A percentile compares a stretch with the other conserved stretches of the same genome.
These are phyloP conservation scores for Pseudochromis fuscus DNA, from an alignment of 2,797 vertebrate species.

Conservation along the genomic window DNA sequence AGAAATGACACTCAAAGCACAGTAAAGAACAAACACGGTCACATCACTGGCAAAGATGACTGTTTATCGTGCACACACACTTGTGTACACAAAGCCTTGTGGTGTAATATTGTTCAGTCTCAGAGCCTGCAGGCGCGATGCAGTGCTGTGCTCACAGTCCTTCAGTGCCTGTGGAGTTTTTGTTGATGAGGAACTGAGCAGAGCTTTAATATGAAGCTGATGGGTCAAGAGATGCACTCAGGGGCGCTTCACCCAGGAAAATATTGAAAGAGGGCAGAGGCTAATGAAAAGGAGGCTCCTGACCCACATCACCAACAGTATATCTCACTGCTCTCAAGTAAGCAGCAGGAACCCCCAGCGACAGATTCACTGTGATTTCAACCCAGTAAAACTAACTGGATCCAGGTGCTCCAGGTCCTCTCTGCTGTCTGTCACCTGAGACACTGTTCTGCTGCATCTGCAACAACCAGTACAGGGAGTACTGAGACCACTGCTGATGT, in stretches of 20 bases:
- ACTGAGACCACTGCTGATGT: too few species aligned
- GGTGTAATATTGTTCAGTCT: slow-evolving; percentile 6
- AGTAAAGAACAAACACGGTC: background rate
- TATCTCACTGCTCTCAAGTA: slow-evolving; percentile 1
- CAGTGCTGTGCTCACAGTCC: slow-evolving; percentile 20
- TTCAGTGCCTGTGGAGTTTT: slow-evolving; percentile 29
- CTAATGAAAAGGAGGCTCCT: slow-evolving; percentile 40
- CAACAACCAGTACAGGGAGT: too few species aligned
- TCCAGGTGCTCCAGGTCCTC: background rate
- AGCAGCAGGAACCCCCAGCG: background rate
- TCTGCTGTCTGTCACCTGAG: too few species aligned
- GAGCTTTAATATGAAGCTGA: slow-evolving; percentile 21
- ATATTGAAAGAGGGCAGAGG: slow-evolving; percentile 9
- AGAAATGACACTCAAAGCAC: background rate
- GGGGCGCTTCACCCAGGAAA: slow-evolving; percentile 4
- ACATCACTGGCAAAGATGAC: background rate
- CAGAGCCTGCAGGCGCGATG: slow-evolving; percentile 6
- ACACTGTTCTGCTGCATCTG: too few species aligned
- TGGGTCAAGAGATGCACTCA: slow-evolving; percentile 26
- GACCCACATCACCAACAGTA: slow-evolving; percentile 12
- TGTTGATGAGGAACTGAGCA: slow-evolving; percentile 8
- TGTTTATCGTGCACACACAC: slow-evolving; percentile 3
- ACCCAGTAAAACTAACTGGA: background rate
- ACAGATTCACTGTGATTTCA: slow-evolving; percentile 1
- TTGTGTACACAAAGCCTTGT: background rate